A percentile compares a stretch with the other conserved stretches of the same genome.
Evolutionary conservation across 2,888 invertebrate species (phyloP).

Genomic region (Alviniconcha strummeri): DNA sequence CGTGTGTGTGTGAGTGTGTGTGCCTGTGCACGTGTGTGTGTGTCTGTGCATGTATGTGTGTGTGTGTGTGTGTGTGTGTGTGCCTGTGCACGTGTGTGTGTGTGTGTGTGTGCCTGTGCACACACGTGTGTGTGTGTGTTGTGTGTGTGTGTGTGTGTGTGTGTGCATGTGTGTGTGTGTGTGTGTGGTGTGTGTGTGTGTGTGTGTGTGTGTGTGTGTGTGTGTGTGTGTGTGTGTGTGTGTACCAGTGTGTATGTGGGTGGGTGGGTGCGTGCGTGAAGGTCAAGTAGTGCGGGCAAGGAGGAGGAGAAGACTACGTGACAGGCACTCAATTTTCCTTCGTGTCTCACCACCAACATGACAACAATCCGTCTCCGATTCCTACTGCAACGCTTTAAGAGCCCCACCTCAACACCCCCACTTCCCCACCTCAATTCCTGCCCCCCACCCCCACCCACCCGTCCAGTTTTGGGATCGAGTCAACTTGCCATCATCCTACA

Average conservation of each 20-base stretch:
- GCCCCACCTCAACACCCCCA: neutral
- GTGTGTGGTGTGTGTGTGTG: conserved; percentile 6
- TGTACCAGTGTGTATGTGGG: neutral
- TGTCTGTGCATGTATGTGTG: conserved; percentile 9
- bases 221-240: conserved; percentile 15
- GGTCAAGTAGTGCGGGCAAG: neutral
- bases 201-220: neutral
- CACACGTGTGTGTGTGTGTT: conserved; percentile 14
- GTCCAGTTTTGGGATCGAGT: neutral
- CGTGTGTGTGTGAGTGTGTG: neutral
- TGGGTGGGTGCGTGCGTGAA: neutral
- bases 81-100: neutral
- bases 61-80: conserved; percentile 9
- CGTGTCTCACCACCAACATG: conserved; percentile 3
- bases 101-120: too few relatives aligned
- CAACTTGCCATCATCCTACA: neutral
- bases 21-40: neutral
- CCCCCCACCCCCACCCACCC: neutral
- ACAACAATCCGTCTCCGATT: conserved; percentile 30
- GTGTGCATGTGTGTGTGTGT: neutral
- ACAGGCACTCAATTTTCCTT: conserved; percentile 25
- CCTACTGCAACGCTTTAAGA: conserved; percentile 27
- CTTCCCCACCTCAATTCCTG: too few relatives aligned
- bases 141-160: conserved; percentile 17
- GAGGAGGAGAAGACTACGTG: neutral